Evolutionary conservation across 2,797 vertebrate genomes (phyloP), one percentile per base, ranked within the genome.

Genomic region (Okamejei kenojei): DNA sequence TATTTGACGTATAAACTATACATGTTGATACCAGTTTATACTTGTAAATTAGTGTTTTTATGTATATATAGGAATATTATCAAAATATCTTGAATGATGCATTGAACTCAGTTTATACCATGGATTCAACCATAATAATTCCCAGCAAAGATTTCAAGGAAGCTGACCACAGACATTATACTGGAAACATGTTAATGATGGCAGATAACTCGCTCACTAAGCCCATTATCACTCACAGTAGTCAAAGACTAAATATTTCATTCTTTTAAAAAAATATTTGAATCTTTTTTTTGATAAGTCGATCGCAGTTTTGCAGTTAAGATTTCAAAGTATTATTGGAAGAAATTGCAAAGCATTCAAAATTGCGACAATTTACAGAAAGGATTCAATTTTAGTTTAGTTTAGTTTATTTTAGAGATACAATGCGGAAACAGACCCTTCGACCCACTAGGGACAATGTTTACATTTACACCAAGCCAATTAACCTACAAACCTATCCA

Each of bases 321-420:
- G 32, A 11, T 38, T 80, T n/a, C 5, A 1, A 10, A 80, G 32
- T 21, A 35, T 95, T 96, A 96, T 97, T 97, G 95, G 97, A 96
- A 96, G 96, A 97, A 97, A 91, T 23, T 74, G 17, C 95, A 65
- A n/a, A 94, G 95, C 95, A 96, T 96, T 95, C 94, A 94, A 95
- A 95, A 94, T 98, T 97, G 97, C 97, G 96, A 96, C 96, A 98
- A 96, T 98, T 98, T 97, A 97, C 97, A 97, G 96, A 96, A 96
- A 98, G 6, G 2, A 21, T 73, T 26, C 71, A 21, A 21, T 73
- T 73, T 21, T 73, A 45, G 45, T 4, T 45, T 45, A 45, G 45
- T 45, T 45, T 38, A 38, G 38, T 38, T 1, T 45, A 45, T 2
- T 45, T 45, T 45, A 45, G 45, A 45, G 2, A 45, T 45, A 45